These are phyloP conservation scores for Ceratoteleas bidentatus DNA, from an alignment of 1,140 invertebrate genomes.

Conservation along the genomic window DNA sequence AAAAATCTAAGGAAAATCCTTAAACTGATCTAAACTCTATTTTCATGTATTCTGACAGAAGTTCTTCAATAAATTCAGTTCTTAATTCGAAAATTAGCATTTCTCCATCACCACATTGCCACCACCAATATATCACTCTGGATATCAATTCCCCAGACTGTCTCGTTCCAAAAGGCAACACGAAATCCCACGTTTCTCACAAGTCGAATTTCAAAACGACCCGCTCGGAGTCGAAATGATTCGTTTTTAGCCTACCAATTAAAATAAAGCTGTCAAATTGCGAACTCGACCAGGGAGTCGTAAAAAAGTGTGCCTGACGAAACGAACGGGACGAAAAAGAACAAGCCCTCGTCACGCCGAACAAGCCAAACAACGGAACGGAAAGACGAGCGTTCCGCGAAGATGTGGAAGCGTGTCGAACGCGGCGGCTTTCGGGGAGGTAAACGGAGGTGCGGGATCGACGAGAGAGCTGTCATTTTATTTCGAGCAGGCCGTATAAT, in stretches of 20 bases:
- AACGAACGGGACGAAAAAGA: not conserved
- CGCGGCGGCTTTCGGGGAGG: slow-evolving; percentile 32
- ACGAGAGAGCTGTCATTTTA: slow-evolving; percentile 68
- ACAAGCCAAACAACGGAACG: slow-evolving; percentile 32
- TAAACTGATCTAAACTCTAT: no score
- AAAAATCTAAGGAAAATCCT: no score
- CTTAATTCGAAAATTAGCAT: no score
- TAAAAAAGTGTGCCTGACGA: slow-evolving; percentile 16
- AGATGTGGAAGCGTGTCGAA: slow-evolving; percentile 56
- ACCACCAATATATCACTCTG: no score
- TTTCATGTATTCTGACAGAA: no score
- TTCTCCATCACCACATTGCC: no score
- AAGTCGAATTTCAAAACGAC: no score
- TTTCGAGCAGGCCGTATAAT: slow-evolving; percentile 69
- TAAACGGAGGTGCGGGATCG: slow-evolving; percentile 54
- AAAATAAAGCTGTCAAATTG: slow-evolving; percentile 31
- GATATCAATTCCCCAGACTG: no score
- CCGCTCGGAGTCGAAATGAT: not conserved
- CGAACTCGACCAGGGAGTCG: not conserved
- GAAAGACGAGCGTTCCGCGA: slow-evolving; percentile 34
- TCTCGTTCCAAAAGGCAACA: not conserved
- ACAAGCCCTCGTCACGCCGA: slow-evolving; percentile 27
- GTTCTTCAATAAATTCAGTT: no score
- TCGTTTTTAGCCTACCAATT: slow-evolving; percentile 2
- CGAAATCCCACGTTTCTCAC: not conserved